phyloP scores from a whole-genome alignment of 2,888 invertebrate genomes.

The Heteromyza rotundicornis region DNA sequence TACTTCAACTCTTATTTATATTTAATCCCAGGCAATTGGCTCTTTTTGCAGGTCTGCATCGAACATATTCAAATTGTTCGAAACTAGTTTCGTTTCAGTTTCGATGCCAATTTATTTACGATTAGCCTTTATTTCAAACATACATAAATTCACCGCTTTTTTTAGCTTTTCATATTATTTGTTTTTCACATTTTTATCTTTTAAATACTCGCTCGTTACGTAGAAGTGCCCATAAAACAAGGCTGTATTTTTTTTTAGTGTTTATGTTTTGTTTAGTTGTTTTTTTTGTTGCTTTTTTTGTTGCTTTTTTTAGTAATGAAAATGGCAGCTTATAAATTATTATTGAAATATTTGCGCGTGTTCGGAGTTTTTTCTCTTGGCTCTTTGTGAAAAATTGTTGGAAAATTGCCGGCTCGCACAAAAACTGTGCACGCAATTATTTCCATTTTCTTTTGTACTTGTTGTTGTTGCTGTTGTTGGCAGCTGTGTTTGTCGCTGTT shows the following conservation, averaged over 20 bases:
- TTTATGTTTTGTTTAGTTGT: not conserved
- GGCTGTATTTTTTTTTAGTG: too few species aligned
- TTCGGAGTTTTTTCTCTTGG: too few species aligned
- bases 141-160: not conserved
- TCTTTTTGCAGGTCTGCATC: not conserved
- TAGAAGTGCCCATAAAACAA: not conserved
- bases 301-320: too few species aligned
- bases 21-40: not conserved
- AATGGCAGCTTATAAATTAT: too few species aligned
- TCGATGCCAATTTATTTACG: slow-evolving; percentile 1
- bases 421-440: too few species aligned
- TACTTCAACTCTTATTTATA: not conserved
- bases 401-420: too few species aligned
- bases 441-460: too few species aligned
- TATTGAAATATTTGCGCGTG: too few species aligned
- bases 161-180: not conserved
- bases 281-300: too few species aligned
- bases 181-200: too few species aligned
- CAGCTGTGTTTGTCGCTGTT: not conserved
- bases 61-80: not conserved
- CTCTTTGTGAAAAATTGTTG: too few species aligned
- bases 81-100: not conserved
- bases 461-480: not conserved
- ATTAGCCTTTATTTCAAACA: not conserved
- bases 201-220: not conserved